These are phyloP conservation scores for Thelaira solivaga DNA, from an alignment of 2,888 invertebrate genomes.

Conservation along the genomic window DNA sequence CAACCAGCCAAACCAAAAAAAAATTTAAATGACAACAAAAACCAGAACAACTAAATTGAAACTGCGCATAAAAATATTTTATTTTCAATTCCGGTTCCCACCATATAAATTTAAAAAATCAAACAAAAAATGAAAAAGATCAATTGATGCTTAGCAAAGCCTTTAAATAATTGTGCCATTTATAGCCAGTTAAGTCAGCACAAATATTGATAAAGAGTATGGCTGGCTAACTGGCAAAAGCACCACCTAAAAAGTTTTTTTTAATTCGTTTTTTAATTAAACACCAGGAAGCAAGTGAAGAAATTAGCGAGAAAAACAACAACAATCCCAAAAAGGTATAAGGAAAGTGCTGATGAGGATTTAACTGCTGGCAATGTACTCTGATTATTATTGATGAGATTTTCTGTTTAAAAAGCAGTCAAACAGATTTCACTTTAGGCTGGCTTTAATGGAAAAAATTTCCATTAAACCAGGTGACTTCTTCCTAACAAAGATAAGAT, in stretches of 20 bases:
- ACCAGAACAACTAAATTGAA: slow-evolving; percentile 50
- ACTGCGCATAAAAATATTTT: slow-evolving; percentile 40
- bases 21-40: not conserved
- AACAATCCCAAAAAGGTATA: not conserved
- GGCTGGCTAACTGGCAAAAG: not conserved
- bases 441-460: too few relatives aligned
- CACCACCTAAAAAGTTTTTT: slow-evolving; percentile 2
- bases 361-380: not conserved
- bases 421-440: slow-evolving; percentile 13
- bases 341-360: not conserved
- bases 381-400: not conserved
- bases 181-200: not conserved
- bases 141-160: slow-evolving; percentile 9
- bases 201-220: too few relatives aligned
- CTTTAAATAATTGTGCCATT: slow-evolving; percentile 11
- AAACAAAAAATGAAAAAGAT: too few relatives aligned
- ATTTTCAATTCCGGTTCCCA: slow-evolving; percentile 57
- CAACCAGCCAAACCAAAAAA: not conserved
- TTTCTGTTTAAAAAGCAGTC: not conserved
- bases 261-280: slow-evolving; percentile 9
- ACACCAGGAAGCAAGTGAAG: not conserved
- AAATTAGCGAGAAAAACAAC: not conserved
- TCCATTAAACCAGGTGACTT: too few relatives aligned
- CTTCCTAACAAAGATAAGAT: too few relatives aligned
- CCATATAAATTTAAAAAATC: too few relatives aligned